Evolutionary conservation across 2,113 vertebrate genomes (phyloP), one percentile per base, ranked within the genome.

Genomic region (Chloebia gouldiae): DNA sequence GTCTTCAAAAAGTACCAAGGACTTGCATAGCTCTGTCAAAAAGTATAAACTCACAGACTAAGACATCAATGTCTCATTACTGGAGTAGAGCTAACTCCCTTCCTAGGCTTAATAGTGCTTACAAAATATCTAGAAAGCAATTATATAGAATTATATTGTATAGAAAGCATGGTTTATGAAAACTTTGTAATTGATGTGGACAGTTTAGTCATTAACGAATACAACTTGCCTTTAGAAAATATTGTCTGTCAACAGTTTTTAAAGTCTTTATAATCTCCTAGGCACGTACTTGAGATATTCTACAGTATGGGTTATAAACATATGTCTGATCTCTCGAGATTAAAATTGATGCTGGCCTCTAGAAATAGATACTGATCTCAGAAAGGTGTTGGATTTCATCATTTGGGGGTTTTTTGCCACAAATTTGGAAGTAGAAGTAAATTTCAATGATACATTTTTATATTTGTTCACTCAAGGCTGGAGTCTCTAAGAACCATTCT

Each of bases 361-460:
- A 75, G 51, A 81, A 81, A n/a, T n/a, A 28, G 28, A 40, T 4
- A 30, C 10, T 16, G 44, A 14, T 69, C 27, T 81, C 25, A 60
- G 47, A 51, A 69, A 53, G 10, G 23, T 1, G 0, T 86, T 80
- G 2, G 5, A 0, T 51, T 88, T 81, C 21, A 8, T 60, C 1
- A 16, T 92, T 79, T 88, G 28, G 22, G 2, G 2, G 20, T 1
- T 12, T 69, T 86, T 88, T 49, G 7, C 27, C 22, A 64, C 24
- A 53, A 15, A 40, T 69, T 54, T 79, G 21, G 25, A 93, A 85
- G 21, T 42, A 25, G 33, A 69, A 69, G 22, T 44, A 86, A 83
- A 65, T 22, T 44, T 65, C 22, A 63, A 60, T 28, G 75, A 28
- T 16, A 23, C 1, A 0, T 45, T 53, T 25, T 72, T 65, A 24